Evolutionary conservation across 1,140 invertebrate genomes (phyloP).

Genomic region (Nasonia giraulti): DNA sequence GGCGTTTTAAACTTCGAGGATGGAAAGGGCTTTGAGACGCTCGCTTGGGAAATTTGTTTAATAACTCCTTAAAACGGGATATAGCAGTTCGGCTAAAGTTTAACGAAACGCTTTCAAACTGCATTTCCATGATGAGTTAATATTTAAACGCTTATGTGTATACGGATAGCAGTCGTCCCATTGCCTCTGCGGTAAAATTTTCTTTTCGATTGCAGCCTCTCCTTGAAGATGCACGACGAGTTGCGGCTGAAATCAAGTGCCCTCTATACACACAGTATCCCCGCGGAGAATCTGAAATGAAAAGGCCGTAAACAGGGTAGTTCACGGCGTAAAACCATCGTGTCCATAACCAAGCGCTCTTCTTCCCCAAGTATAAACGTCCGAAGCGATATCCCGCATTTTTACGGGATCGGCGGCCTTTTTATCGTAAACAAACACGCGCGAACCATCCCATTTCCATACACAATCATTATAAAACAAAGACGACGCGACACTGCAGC

Average conservation of each 20-base stretch:
- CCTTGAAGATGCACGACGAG: too few species aligned
- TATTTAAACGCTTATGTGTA: not conserved
- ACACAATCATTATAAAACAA: conserved; percentile 14
- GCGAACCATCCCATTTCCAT: not conserved
- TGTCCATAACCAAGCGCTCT: too few species aligned
- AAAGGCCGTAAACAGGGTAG: too few species aligned
- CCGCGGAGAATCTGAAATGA: too few species aligned
- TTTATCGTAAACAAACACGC: not conserved
- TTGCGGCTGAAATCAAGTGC: too few species aligned
- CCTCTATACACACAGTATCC: too few species aligned
- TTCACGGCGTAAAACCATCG: too few species aligned
- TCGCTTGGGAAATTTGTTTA: not conserved
- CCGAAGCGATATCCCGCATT: not conserved
- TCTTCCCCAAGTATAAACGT: not conserved
- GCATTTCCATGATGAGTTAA: not conserved
- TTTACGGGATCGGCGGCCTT: not conserved
- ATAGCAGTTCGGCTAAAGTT: not conserved
- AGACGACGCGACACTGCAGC: not conserved
- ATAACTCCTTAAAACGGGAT: not conserved
- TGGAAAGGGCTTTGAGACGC: not conserved
- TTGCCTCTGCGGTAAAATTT: too few species aligned
- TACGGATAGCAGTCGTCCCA: too few species aligned
- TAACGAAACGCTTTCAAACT: not conserved
- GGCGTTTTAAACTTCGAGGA: not conserved
- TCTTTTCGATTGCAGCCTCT: too few species aligned